A percentile compares a stretch with the other conserved stretches of the same genome.
Evolutionary conservation across 2,113 vertebrate genomes (phyloP).

Genomic region (Antidorcas marsupialis): DNA sequence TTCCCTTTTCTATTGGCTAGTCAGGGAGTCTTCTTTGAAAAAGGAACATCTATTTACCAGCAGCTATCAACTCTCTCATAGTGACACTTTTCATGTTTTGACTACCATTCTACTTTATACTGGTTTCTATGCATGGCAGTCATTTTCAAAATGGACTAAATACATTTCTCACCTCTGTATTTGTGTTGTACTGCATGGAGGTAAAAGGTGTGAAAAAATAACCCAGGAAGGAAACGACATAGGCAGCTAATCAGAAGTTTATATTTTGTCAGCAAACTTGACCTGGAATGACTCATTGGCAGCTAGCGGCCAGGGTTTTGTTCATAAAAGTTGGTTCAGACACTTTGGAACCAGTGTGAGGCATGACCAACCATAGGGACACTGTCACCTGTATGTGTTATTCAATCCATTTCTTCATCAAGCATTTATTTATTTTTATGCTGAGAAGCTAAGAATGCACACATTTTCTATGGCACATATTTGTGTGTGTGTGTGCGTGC

Average conservation of each 20-base stretch:
- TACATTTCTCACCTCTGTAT: neutral
- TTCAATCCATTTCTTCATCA: neutral
- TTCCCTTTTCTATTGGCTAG: neutral
- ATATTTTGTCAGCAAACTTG: neutral
- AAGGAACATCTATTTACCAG: neutral
- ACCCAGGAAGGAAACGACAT: neutral
- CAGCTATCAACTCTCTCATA: neutral
- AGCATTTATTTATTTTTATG: neutral
- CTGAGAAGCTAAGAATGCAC: neutral
- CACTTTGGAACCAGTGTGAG: neutral
- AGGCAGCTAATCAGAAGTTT: neutral
- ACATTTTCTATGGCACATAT: neutral
- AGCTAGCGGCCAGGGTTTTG: neutral
- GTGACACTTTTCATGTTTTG: neutral
- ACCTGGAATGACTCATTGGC: neutral
- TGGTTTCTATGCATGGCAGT: neutral
- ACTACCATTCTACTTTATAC: neutral
- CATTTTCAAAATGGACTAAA: neutral
- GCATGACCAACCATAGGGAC: neutral
- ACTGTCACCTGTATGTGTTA: neutral
- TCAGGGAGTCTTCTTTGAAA: neutral
- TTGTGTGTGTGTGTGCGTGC: neutral
- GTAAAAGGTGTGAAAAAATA: neutral
- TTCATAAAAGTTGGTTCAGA: neutral
- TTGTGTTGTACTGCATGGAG: neutral